phyloP scores from a whole-genome alignment of 2,888 invertebrate species.

The Nymphalis polychloros region DNA sequence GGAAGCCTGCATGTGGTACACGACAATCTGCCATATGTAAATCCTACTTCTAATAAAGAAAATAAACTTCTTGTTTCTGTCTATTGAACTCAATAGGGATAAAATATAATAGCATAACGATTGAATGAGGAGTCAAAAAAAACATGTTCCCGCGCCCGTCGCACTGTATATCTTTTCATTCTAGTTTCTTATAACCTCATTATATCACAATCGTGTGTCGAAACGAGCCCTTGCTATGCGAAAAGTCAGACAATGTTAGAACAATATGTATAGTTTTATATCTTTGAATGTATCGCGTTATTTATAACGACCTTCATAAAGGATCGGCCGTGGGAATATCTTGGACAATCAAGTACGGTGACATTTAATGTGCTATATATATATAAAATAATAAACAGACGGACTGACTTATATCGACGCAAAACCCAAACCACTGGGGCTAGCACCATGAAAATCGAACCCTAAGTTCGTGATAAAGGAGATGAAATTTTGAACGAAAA shows the following conservation, averaged over 20 bases:
- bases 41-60: neutral
- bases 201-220: conserved; percentile 63
- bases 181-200: conserved; percentile 44
- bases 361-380: conserved; percentile 18
- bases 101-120: conserved; percentile 15
- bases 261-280: conserved; percentile 53
- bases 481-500: too few relatives aligned
- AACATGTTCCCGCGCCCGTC: conserved; percentile 33
- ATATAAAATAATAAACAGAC: too few relatives aligned
- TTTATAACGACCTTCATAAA: conserved; percentile 45
- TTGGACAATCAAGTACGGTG: conserved; percentile 39
- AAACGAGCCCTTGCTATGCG: conserved; percentile 66
- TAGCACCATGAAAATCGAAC: too few relatives aligned
- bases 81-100: conserved; percentile 3
- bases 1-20: too few relatives aligned
- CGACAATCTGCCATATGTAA: too few relatives aligned
- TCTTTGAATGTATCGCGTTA: conserved; percentile 29
- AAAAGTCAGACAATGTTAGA: conserved; percentile 63
- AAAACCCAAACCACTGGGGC: too few relatives aligned
- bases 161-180: conserved; percentile 23
- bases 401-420: too few relatives aligned
- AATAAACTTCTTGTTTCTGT: neutral
- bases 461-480: too few relatives aligned
- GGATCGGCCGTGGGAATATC: conserved; percentile 48
- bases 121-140: conserved; percentile 12